Percentiles rank a stretch among this genome's conserved stretches.
Evolutionary conservation across 30 jellyfish, hydroid and myxozoan species (phyloP).

Genomic region (Cassiopea xamachana): DNA sequence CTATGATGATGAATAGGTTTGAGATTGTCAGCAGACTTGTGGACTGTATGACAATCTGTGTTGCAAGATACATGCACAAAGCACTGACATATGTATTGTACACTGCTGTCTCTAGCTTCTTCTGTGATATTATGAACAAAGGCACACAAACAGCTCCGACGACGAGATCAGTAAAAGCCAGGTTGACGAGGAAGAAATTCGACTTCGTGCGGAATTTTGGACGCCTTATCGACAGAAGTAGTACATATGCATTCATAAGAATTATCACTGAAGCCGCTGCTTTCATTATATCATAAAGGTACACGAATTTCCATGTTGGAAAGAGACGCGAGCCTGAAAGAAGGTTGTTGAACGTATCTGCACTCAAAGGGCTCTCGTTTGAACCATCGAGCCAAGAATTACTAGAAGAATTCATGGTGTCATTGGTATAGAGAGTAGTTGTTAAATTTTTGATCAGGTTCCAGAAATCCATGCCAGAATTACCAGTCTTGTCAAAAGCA

Average conservation of each 20-base stretch:
- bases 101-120: background rate
- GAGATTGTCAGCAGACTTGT: background rate
- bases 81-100: background rate
- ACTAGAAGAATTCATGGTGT: background rate
- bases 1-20: slow-evolving; percentile 1
- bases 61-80: background rate
- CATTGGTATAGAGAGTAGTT: background rate
- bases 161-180: background rate
- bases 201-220: slow-evolving; percentile 11
- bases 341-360: background rate
- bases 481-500: background rate
- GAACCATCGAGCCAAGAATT: background rate
- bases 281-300: slow-evolving; percentile 9
- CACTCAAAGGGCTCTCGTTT: background rate
- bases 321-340: background rate
- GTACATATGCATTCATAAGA: background rate
- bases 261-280: background rate
- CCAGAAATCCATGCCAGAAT: background rate
- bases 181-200: background rate
- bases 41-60: background rate
- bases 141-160: slow-evolving; percentile 19
- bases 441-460: background rate
- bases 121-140: slow-evolving; percentile 10
- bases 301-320: slow-evolving; percentile 29
- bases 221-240: background rate